These are phyloP conservation scores for Alouatta palliata DNA, from an alignment of 2,113 vertebrate genomes.

Conservation along the genomic window DNA sequence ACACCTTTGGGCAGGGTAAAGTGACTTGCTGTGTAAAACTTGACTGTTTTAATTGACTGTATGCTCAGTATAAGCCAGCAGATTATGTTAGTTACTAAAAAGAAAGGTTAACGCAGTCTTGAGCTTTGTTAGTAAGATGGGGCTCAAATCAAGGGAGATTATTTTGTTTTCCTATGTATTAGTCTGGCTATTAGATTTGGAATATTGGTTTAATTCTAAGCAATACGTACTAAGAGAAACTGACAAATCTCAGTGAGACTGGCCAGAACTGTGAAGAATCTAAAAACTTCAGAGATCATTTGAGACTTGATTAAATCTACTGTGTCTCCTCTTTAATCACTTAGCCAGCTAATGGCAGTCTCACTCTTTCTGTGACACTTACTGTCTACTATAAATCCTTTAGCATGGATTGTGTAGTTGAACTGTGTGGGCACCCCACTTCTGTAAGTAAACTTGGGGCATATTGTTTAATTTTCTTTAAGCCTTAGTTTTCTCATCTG, in stretches of 20 bases:
- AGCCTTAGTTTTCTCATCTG: background rate
- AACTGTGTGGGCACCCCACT: background rate
- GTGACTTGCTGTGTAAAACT: background rate
- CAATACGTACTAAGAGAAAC: conserved; percentile 2
- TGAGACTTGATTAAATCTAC: background rate
- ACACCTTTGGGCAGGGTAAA: background rate
- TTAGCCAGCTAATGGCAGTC: background rate
- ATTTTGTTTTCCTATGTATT: background rate
- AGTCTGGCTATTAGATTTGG: background rate
- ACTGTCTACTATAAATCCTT: background rate
- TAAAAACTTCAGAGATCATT: background rate
- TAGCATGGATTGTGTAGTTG: background rate
- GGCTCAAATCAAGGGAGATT: background rate
- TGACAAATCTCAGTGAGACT: background rate
- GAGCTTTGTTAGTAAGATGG: background rate
- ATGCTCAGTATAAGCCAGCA: background rate
- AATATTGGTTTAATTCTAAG: background rate
- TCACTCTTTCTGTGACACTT: background rate
- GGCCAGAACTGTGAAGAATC: background rate
- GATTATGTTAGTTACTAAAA: background rate
- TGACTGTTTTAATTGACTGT: background rate
- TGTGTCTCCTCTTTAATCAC: background rate
- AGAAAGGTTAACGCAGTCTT: background rate
- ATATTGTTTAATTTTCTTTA: background rate
- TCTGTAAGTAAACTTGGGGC: background rate